Evolutionary conservation across 2,888 invertebrate species (phyloP).

Genomic region (Ceraclea dissimilis): DNA sequence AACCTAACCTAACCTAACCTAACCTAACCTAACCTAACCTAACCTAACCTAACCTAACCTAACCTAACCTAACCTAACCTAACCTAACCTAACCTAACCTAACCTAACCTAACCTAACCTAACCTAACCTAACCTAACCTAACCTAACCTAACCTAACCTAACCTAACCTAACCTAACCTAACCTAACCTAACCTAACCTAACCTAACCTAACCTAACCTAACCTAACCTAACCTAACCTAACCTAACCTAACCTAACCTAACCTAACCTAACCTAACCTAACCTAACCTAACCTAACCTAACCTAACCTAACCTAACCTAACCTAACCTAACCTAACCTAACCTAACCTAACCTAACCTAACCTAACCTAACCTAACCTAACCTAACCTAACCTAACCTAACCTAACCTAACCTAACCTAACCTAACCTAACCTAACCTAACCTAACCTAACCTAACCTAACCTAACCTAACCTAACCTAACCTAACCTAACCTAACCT

Average conservation of each 20-base stretch:
- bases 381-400: not conserved
- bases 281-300: not conserved
- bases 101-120: not conserved
- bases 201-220: not conserved
- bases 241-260: not conserved
- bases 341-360: not conserved
- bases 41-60: not conserved
- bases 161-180: not conserved
- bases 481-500: not conserved
- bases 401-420: not conserved
- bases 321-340: not conserved
- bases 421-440: not conserved
- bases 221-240: not conserved
- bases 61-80: not conserved
- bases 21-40: not conserved
- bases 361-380: not conserved
- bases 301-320: not conserved
- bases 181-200: not conserved
- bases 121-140: not conserved
- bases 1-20: conserved; percentile 4
- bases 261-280: not conserved
- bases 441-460: not conserved
- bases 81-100: not conserved
- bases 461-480: not conserved
- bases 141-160: not conserved